phyloP scores from a whole-genome alignment of 2,797 vertebrate genomes.

The Sebastes oblongus region DNA sequence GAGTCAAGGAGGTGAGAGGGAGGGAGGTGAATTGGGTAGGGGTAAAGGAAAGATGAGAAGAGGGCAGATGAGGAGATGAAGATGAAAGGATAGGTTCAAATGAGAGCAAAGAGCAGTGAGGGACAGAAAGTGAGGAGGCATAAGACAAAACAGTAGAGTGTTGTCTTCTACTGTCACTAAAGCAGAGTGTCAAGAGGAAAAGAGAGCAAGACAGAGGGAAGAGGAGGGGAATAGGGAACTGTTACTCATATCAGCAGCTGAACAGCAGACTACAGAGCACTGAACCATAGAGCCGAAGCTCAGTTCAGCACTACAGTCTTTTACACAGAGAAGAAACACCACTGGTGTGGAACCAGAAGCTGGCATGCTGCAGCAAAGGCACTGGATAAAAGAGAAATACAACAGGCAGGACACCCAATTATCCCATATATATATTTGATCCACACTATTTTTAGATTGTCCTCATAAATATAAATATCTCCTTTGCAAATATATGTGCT shows the following conservation, averaged over 20 bases:
- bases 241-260: conserved; percentile 53
- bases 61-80: conserved; percentile 3
- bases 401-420: background rate
- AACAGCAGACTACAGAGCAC: conserved; percentile 51
- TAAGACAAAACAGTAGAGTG: background rate
- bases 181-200: conserved; percentile 19
- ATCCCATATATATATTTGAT: background rate
- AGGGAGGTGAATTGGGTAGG: conserved; percentile 6
- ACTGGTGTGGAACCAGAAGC: conserved; percentile 41
- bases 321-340: conserved; percentile 19
- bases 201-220: conserved; percentile 3
- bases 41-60: conserved; percentile 18
- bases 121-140: background rate
- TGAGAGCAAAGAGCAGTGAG: background rate
- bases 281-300: conserved; percentile 48
- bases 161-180: conserved; percentile 27
- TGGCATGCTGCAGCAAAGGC: conserved; percentile 7
- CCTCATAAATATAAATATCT: background rate
- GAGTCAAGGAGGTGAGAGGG: conserved; percentile 14
- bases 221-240: conserved; percentile 6
- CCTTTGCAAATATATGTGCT: background rate
- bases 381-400: background rate
- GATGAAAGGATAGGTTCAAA: conserved; percentile 24
- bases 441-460: background rate
- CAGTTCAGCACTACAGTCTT: conserved; percentile 37